phyloP scores from a whole-genome alignment of 37 sponge, comb jelly and placozoan species.

The Mnemiopsis leidyi region DNA sequence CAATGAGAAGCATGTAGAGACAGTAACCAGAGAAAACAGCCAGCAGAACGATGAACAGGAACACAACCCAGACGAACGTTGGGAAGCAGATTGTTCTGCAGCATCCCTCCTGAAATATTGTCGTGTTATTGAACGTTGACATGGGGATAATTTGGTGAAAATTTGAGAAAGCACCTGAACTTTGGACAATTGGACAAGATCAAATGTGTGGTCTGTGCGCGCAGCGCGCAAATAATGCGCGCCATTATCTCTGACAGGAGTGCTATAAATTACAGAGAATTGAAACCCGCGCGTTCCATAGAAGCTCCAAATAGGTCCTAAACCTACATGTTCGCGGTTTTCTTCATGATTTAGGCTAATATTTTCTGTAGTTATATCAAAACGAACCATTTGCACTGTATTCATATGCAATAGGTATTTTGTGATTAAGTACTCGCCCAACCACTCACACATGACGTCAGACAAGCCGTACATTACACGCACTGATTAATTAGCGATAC shows the following conservation, averaged over 20 bases:
- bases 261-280: not conserved
- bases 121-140: not conserved
- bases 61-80: slow-evolving; percentile 42
- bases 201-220: not conserved
- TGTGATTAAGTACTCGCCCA: not conserved
- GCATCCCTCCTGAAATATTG: slow-evolving; percentile 19
- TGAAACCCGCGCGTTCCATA: not conserved
- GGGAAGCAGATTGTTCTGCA: slow-evolving; percentile 49
- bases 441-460: not conserved
- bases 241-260: not conserved
- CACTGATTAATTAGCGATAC: too few relatives aligned
- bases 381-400: too few relatives aligned
- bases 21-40: slow-evolving; percentile 41
- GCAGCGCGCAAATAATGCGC: too few relatives aligned
- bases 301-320: not conserved
- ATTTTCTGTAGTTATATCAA: too few relatives aligned
- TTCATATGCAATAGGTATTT: not conserved
- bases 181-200: too few relatives aligned
- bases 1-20: not conserved
- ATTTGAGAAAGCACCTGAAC: too few relatives aligned
- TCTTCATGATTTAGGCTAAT: too few relatives aligned
- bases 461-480: not conserved
- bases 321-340: too few relatives aligned
- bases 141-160: too few relatives aligned
- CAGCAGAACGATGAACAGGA: slow-evolving; percentile 21